Conservation (phyloP, 2,113 vertebrate genomes). For the Chloropsis cyanopogon region DNA sequence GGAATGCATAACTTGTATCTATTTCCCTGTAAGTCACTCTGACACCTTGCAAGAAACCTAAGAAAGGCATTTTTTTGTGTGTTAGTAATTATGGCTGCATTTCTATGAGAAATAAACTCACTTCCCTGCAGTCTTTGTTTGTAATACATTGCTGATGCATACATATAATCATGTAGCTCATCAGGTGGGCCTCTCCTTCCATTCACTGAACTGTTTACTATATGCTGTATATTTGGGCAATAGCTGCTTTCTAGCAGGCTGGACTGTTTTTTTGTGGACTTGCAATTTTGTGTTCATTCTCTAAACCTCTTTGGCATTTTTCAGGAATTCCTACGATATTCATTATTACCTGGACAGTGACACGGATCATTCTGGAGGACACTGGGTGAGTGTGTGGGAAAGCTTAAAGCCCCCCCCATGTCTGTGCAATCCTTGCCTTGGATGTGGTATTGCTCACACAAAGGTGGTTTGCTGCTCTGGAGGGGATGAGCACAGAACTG, state of each 20-base stretch:
- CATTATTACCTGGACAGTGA: constrained; percentile 77
- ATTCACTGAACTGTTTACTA: background rate
- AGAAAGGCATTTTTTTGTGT: background rate
- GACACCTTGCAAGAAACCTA: background rate
- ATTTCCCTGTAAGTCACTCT: background rate
- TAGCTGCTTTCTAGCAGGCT: background rate
- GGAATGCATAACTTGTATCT: background rate
- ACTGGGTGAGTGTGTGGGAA: constrained; percentile 78
- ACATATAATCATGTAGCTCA: background rate
- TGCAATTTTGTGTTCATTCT: background rate
- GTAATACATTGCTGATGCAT: background rate
- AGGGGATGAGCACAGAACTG: background rate
- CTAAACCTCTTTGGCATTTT: background rate
- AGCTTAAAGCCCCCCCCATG: background rate
- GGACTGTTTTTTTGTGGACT: background rate
- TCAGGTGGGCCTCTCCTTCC: background rate
- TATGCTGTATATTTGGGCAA: background rate
- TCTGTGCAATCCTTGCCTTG: background rate
- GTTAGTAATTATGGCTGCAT: background rate
- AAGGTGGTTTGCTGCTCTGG: background rate
- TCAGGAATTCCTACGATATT: constrained; percentile 86
- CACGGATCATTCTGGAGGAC: constrained; percentile 85
- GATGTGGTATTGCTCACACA: background rate
- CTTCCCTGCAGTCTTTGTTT: background rate
- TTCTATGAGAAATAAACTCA: background rate